Evolutionary conservation across 1,140 invertebrate species (phyloP).

Genomic region (Hyles vespertilio): DNA sequence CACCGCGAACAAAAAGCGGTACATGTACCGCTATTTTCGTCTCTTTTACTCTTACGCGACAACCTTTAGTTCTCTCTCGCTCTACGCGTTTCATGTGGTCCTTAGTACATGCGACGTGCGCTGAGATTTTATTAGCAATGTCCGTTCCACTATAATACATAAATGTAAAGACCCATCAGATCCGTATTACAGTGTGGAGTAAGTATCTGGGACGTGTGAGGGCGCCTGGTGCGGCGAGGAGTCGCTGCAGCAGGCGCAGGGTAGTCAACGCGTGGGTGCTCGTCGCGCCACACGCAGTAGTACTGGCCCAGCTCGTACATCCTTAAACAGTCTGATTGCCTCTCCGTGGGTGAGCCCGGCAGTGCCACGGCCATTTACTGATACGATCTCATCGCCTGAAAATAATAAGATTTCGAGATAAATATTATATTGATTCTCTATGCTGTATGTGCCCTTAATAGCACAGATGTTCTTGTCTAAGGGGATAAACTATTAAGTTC

Average conservation of each 20-base stretch:
- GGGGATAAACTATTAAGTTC: too few species aligned
- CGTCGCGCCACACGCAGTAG: constrained; percentile 81
- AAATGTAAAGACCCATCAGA: too few species aligned
- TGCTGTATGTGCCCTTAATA: too few species aligned
- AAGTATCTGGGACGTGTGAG: constrained; percentile 26
- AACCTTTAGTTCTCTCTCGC: too few species aligned
- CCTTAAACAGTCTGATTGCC: constrained; percentile 87
- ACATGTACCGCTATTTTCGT: too few species aligned
- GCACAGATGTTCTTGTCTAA: too few species aligned
- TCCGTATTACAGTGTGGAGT: constrained; percentile 46
- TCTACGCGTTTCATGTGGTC: too few species aligned
- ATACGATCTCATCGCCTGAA: constrained; percentile 87
- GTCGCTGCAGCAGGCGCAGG: constrained; percentile 63
- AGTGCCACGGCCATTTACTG: constrained; percentile 83
- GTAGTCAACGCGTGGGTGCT: constrained; percentile 57
- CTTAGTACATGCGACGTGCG: too few species aligned
- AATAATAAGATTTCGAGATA: constrained; percentile 10
- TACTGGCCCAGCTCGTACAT: constrained; percentile 84
- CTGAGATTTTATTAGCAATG: too few species aligned
- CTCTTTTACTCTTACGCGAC: too few species aligned
- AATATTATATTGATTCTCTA: not conserved
- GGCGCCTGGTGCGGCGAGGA: constrained; percentile 56
- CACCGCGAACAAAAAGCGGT: too few species aligned
- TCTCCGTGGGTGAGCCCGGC: constrained; percentile 86
- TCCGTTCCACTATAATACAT: too few species aligned